Evolutionary conservation across 2,888 invertebrate genomes (phyloP).

Genomic region (Polydrusus pterygomalis): DNA sequence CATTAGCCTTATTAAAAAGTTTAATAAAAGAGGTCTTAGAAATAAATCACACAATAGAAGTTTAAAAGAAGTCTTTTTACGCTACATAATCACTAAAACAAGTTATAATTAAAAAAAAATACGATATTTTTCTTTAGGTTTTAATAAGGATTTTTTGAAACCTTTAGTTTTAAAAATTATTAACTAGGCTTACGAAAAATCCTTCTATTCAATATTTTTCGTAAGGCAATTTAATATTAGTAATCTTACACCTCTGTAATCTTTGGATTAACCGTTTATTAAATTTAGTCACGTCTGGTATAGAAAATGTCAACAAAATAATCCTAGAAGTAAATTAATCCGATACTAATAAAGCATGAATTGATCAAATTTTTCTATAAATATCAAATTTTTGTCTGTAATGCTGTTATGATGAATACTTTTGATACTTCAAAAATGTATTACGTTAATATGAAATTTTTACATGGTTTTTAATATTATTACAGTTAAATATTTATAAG

Average conservation of each 20-base stretch:
- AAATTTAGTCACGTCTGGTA: neutral
- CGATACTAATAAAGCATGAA: no score
- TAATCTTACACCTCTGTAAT: neutral
- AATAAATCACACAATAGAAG: conserved; percentile 12
- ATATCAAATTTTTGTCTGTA: no score
- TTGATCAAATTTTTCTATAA: no score
- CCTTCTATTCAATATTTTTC: neutral
- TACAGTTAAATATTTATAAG: no score
- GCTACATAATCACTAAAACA: neutral
- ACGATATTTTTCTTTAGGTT: neutral
- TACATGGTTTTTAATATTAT: no score
- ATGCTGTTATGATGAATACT: no score
- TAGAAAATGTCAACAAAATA: conserved; percentile 24
- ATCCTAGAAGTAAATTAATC: no score
- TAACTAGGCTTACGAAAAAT: no score
- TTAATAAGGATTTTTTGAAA: no score
- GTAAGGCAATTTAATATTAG: conserved; percentile 6
- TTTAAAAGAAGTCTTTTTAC: neutral
- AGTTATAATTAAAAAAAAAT: neutral
- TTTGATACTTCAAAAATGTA: no score
- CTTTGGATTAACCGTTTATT: neutral
- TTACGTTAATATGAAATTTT: no score
- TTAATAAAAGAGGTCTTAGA: neutral
- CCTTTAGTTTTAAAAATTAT: neutral
- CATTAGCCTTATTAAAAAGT: conserved; percentile 21